These are phyloP conservation scores for Pangasianodon gigas DNA, from an alignment of 2,113 vertebrate genomes.

Conservation along the genomic window DNA sequence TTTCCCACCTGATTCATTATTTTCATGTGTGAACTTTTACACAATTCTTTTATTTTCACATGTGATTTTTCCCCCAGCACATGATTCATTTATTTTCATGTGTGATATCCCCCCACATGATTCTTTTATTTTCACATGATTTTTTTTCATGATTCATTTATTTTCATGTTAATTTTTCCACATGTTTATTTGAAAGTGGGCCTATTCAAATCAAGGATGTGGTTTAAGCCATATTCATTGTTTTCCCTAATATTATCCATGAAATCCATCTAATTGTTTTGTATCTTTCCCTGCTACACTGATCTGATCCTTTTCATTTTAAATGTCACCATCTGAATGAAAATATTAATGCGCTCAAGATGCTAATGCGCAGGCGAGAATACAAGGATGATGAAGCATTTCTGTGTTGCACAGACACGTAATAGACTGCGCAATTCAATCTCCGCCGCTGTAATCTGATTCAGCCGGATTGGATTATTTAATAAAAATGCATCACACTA, in stretches of 20 bases:
- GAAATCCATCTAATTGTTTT: slow-evolving; percentile 18
- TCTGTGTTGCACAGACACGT: slow-evolving; percentile 61
- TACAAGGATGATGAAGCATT: slow-evolving; percentile 54
- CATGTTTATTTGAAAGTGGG: not conserved
- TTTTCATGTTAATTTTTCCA: not conserved
- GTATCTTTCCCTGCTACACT: not conserved
- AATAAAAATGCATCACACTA: slow-evolving; percentile 70
- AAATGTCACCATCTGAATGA: not conserved
- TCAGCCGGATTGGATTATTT: slow-evolving; percentile 71
- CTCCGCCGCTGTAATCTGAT: slow-evolving; percentile 71
- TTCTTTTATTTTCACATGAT: slow-evolving; percentile 23
- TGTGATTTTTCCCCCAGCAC: slow-evolving; percentile 69
- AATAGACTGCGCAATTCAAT: slow-evolving; percentile 56
- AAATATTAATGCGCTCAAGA: slow-evolving; percentile 24
- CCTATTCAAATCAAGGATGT: not conserved
- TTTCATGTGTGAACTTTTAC: slow-evolving; percentile 71
- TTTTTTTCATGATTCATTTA: slow-evolving; percentile 9
- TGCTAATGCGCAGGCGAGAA: slow-evolving; percentile 49
- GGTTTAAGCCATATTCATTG: not conserved
- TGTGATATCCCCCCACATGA: not conserved
- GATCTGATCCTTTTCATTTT: slow-evolving; percentile 10
- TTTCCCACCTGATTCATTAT: slow-evolving; percentile 31
- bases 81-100: slow-evolving; percentile 10
- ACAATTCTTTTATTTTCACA: slow-evolving; percentile 74
- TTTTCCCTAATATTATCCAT: not conserved